Evolutionary conservation across 2,113 vertebrate genomes (phyloP), one percentile per base, ranked within the genome.

Genomic region (Equus przewalskii): DNA sequence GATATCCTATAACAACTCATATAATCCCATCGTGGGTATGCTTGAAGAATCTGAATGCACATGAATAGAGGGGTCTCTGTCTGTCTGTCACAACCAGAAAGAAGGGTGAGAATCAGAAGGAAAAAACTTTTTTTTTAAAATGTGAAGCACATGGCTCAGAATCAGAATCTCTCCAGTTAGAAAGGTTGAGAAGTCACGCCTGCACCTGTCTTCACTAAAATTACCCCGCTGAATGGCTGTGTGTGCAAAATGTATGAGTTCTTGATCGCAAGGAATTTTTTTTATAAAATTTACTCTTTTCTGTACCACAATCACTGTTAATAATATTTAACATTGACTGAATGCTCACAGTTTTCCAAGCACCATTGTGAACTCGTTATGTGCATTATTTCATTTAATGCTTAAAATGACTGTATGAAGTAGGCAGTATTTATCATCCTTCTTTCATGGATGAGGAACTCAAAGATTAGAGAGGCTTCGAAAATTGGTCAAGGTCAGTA

Each of bases 201-300:
- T 79, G 22, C 15, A 26, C 49, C 79, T 76, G 65, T 54, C 1
- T 60, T 95, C 46, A 58, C n/a, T 1, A 58, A 64, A 85, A 90
- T 76, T 67, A 60, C 9, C 18, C 9, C 88, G 16, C 11, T 79
- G 6, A 58, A 76, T 26, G n/a, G 49, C 24, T 54, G 1, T 56
- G 56, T 36, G 28, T 33, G 33, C 14, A 60, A 75, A 94, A 75
- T 2, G 5, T 41, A 28, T 83, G 70, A 64, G 26, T 84, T 93
- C 44, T 56, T 36, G 11, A 92, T 69, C 64, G 79, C 94, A 94
- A 82, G 5, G 30, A 89, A 94, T 62, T 87, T 73, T 82, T 79
- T 54, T 95, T 46, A 44, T 58, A 67, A 78, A 82, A 83, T 41
- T 28, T 21, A 78, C 6, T 88, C 16, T 15, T 54, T 94, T 69